Percentiles rank a stretch among this genome's conserved stretches.
phyloP scores from a whole-genome alignment of 2,113 vertebrate genomes.

The Zonotrichia leucophrys region DNA sequence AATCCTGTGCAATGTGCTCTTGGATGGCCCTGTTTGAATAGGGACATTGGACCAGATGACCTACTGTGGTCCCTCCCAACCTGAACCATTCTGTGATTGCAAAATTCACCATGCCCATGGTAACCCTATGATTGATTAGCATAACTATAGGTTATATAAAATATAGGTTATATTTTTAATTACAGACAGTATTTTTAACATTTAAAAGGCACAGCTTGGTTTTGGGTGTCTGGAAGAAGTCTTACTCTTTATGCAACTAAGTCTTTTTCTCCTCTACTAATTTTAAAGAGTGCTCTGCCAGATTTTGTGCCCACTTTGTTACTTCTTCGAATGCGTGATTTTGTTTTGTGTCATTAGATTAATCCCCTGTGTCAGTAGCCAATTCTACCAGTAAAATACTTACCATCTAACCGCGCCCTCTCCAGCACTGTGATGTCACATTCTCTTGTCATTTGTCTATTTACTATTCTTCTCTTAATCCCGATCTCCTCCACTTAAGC shows the following conservation, averaged over 20 bases:
- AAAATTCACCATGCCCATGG: not conserved
- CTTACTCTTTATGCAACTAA: not conserved
- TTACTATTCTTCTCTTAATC: not conserved
- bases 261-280: not conserved
- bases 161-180: not conserved
- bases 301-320: not conserved
- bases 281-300: not conserved
- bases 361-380: not conserved
- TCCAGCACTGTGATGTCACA: not conserved
- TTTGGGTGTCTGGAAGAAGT: not conserved
- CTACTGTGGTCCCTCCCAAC: not conserved
- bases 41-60: rapidly evolving
- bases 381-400: not conserved
- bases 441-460: not conserved
- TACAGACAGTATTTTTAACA: not conserved
- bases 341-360: not conserved
- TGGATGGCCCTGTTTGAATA: not conserved
- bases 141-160: not conserved
- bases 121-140: not conserved
- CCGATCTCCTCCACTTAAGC: not conserved
- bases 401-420: not conserved
- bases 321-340: not conserved
- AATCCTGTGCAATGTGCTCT: not conserved
- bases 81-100: not conserved
- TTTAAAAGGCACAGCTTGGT: not conserved